Evolutionary conservation across 2,797 vertebrate genomes (phyloP), one percentile per base, ranked within the genome.

Genomic region (Urocyon cinereoargenteus): DNA sequence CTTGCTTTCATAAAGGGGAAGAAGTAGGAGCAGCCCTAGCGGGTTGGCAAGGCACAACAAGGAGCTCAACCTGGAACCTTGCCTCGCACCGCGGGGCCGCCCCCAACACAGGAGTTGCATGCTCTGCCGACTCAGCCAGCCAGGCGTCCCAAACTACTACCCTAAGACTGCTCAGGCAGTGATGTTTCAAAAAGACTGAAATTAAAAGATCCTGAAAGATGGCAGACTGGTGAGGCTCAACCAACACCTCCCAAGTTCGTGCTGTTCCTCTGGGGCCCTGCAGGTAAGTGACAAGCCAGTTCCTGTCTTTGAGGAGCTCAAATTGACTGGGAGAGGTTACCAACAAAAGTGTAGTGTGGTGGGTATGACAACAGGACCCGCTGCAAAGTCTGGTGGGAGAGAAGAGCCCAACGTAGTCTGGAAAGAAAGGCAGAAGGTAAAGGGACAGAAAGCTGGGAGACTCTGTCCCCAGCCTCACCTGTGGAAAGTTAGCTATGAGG

Each of bases 201-300:
- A n/a, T 85, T 19, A 92, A 31, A 87, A 95, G 78, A 95, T 61
- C 84, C 87, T 85, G 31, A 85, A 95, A 59, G 21, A 51, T 0
- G 0, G 62, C 34, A 75, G 83, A 59, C 57, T 55, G 55, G 55
- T 12, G 31, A 83, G 16, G 16, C 61, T 86, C 62, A 24, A 12
- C 26, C 57, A 82, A 82, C 15, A 45, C 57, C 55, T 12, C 9
- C 36, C 8, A 51, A 87, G 57, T 34, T 70, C 10, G 1, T 8
- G 28, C 59, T 45, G 22, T 51, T 57, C 6, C 3, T 26, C 51
- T n/a, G 40, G 89, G 57, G 24, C 36, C 28, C 19, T 18, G 7
- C 18, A 57, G 40, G 61, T 49, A 34, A 51, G 72, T 40, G 85
- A 91, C 57, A 55, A 93, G n/a, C 45, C 11, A 6, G 26, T 28